Conservation (phyloP, 37 sponge, comb jelly and placozoan genomes). For the Spongilla lacustris region DNA sequence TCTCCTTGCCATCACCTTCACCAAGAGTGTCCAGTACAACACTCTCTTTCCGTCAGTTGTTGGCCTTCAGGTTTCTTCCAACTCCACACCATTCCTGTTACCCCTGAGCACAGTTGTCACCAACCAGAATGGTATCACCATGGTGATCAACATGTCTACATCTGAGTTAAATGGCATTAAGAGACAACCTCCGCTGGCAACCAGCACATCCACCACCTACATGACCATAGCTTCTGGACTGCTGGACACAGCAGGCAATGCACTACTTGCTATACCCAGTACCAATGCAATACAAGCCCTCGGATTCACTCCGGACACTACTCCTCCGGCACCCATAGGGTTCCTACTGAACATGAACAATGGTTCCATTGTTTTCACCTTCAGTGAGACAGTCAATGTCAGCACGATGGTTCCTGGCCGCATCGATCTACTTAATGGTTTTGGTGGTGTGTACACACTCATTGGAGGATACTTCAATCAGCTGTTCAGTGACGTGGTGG, state of each 20-base stretch:
- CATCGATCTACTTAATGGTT: constrained; percentile 36
- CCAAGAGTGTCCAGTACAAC: constrained; percentile 49
- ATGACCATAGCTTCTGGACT: constrained; percentile 43
- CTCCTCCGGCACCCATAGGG: constrained; percentile 48
- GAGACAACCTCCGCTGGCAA: constrained; percentile 53
- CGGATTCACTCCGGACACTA: constrained; percentile 53
- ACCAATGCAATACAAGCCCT: constrained; percentile 30
- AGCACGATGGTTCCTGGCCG: constrained; percentile 36
- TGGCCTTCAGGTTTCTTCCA: constrained; percentile 50
- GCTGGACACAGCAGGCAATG: constrained; percentile 76
- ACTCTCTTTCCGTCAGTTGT: constrained; percentile 48
- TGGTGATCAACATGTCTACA: constrained; percentile 57
- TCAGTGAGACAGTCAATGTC: constrained; percentile 84
- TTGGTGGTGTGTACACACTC: constrained; percentile 50
- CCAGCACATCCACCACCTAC: constrained; percentile 52
- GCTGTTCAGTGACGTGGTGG: constrained; percentile 34
- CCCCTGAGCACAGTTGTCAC: constrained; percentile 46
- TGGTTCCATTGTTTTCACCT: constrained; percentile 63
- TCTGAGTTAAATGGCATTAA: constrained; percentile 77
- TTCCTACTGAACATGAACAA: constrained; percentile 69
- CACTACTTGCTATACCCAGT: constrained; percentile 38
- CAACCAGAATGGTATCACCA: background rate
- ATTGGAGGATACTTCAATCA: constrained; percentile 23
- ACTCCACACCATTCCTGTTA: constrained; percentile 25
- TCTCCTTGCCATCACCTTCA: constrained; percentile 73